Evolutionary conservation across 1,140 invertebrate species (phyloP), one percentile per base, ranked within the genome.

Genomic region (Scaptomyza pallida): DNA sequence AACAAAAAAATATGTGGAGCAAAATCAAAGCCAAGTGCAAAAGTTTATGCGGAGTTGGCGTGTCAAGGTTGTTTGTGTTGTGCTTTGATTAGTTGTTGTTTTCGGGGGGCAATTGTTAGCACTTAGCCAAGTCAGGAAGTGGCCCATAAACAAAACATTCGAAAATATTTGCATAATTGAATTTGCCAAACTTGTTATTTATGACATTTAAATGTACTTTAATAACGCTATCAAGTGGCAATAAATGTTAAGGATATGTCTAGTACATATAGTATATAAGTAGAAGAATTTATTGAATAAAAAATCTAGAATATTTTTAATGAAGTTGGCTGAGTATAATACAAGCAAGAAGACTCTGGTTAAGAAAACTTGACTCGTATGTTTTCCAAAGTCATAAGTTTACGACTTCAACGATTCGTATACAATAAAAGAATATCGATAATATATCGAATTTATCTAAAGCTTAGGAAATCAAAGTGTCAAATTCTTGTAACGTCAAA

Each of bases 131-230:
- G 16, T 17, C 55, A 64, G 80, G 68, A 85, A 80, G 64, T 67
- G 48, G 35, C 48, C 63, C 54, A 69, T 76, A n/a, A 80, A 67
- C 45, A 83, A 80, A 76, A 59, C 68, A 74, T 86, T 85, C 79
- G 80, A 72, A 43, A n/a, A 43, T 30, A 86, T 80, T 86, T 67
- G 69, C 81, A 85, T 86, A 83, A 86, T 74, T 80, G 51, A 70
- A 75, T 62, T 19, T 55, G n/a, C n/a, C 33, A 15, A 55, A 41
- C 23, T 55, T 2, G 19, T 43, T 23, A 55, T 43, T 26, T 41
- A 17, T 16, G 13, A 12, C 17, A 55, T 55, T 41, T n/a, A 41
- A 55, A 26, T 41, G 3, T 19, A 43, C 19, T 26, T 13, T 15
- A 13, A 21, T 23, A 55, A 26, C 1, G 23, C 23, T 41, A 13